Evolutionary conservation across 2,888 invertebrate species (phyloP).

Genomic region (Nipponacmea schrenckii): DNA sequence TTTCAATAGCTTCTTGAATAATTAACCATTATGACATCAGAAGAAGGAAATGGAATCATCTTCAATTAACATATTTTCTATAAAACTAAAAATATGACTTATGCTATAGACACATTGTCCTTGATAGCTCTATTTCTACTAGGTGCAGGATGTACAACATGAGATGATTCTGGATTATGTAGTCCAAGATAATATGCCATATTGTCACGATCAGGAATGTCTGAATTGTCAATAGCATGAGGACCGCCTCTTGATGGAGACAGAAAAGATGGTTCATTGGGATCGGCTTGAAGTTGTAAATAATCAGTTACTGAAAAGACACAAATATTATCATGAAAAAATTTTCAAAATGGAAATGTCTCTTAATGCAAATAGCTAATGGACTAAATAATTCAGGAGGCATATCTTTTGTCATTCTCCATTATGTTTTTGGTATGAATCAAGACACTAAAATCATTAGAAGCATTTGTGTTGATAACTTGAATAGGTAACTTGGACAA

Average conservation of each 20-base stretch:
- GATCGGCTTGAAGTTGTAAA: conserved; percentile 10
- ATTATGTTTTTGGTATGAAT: too few relatives aligned
- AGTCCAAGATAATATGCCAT: conserved; percentile 46
- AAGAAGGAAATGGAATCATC: too few relatives aligned
- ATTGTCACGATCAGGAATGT: conserved; percentile 46
- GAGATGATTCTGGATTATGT: conserved; percentile 13
- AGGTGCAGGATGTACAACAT: conserved; percentile 42
- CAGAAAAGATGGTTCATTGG: conserved; percentile 26
- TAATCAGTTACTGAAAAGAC: conserved; percentile 9
- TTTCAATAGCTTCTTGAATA: too few relatives aligned
- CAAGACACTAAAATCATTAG: too few relatives aligned
- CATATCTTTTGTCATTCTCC: too few relatives aligned
- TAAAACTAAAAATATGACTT: not conserved
- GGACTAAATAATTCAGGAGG: too few relatives aligned
- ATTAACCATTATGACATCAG: too few relatives aligned
- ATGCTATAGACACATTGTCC: conserved; percentile 37
- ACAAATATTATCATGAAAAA: conserved; percentile 2
- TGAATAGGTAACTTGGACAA: too few relatives aligned
- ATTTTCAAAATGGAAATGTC: not conserved
- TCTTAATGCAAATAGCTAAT: too few relatives aligned
- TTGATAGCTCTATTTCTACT: conserved; percentile 38
- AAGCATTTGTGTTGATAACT: too few relatives aligned
- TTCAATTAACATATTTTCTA: too few relatives aligned
- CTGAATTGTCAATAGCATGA: conserved; percentile 27
- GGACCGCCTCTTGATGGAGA: conserved; percentile 21